phyloP scores from a whole-genome alignment of 2,113 vertebrate species.

The Raja brachyura region DNA sequence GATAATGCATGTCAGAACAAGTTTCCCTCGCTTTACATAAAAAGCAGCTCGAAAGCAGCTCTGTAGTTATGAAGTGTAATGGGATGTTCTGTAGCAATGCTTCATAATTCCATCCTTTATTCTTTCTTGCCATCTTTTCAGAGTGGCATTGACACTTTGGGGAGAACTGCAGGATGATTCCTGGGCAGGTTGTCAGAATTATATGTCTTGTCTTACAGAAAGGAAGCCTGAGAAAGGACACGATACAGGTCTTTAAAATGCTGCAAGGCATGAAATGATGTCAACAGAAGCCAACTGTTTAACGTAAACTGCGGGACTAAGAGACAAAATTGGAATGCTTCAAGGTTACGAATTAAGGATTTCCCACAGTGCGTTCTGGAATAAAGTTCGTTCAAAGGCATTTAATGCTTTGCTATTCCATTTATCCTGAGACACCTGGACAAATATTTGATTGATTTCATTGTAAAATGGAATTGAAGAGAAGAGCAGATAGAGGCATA shows the following conservation, averaged over 20 bases:
- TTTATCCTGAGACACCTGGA: background rate
- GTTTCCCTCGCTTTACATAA: background rate
- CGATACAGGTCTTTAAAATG: background rate
- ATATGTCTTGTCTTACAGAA: background rate
- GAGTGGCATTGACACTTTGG: background rate
- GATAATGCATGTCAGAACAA: background rate
- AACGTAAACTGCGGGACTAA: background rate
- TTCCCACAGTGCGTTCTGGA: background rate
- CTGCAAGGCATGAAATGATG: background rate
- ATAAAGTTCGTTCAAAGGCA: background rate
- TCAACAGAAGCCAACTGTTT: background rate
- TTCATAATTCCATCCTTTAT: background rate
- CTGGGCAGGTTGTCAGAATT: background rate
- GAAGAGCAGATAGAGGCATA: background rate
- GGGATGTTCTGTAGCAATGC: background rate
- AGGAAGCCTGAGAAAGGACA: constrained; percentile 9
- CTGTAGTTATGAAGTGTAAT: background rate
- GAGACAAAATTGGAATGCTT: background rate
- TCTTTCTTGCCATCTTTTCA: background rate
- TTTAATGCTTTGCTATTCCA: background rate
- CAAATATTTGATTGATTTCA: constrained; percentile 16
- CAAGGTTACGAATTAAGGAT: background rate
- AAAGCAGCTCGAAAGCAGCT: background rate
- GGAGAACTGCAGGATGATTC: background rate
- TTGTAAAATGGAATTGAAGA: background rate